Base-by-base conservation (phyloP, 2,113 vertebrate species). In the Pitta sordida region DNA sequence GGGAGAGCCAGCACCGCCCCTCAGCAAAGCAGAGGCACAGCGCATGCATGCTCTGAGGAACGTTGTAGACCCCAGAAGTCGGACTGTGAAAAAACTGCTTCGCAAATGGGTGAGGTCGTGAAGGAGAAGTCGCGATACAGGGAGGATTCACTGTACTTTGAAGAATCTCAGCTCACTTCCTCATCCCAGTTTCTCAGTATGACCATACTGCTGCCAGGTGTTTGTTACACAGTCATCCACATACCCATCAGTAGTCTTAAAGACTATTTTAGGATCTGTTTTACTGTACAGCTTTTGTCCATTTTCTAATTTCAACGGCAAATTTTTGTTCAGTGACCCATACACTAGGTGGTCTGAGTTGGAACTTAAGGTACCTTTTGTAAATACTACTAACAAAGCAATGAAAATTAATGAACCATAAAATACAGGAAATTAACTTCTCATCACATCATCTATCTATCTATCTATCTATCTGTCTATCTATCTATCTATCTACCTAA, bases 401-500 rank as follows among this genome's bases (percentile, higher is more conserved):
- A 90, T 95, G 32, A 93, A 84, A 96, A 92, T 76, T 95, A 96
- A 94, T 6, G 2, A 60, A 91, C 84, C 60, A 29, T 83, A 81
- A 94, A 95, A 84, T 30, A 56, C 59, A 94, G 92, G 91, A 95
- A 88, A 95, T 96, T 88, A 92, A 88, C 67, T 82, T 94, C 60
- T 86, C 53, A 83, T 83, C 29, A 15, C 78, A n/a, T n/a, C n/a
- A 94, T 93, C 90, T 84, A 82, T 75, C 91, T 91, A 80, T 95
- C 83, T 71, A 79, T 95, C 84, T 62, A 84, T 93, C 90, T 84
- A 82, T 75, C 91, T 91, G 79, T 95, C 83, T 71, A 79, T 95
- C 84, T 62, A 94, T 93, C 90, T 84, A 82, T 75, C 91, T 91
- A 80, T 95, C 83, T 71, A 79, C 95, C 84, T 62, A 84, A 86